These are phyloP conservation scores for Agriopis leucophaearia DNA, from an alignment of 2,888 invertebrate genomes.

Conservation along the genomic window DNA sequence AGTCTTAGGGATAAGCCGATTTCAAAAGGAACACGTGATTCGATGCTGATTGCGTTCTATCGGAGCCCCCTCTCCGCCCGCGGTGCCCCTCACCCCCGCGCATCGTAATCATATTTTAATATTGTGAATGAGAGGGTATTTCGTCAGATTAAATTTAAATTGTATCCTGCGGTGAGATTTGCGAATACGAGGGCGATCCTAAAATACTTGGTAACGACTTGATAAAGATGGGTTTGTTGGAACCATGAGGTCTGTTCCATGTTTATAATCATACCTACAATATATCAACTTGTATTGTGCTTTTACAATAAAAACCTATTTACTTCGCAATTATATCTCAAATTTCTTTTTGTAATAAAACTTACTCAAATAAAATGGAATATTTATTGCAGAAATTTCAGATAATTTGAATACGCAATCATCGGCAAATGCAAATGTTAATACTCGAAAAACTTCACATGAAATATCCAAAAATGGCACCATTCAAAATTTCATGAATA, in stretches of 20 bases:
- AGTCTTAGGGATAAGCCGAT: constrained; percentile 78
- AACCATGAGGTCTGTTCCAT: not conserved
- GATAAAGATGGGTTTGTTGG: constrained; percentile 10
- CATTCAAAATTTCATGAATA: constrained; percentile 34
- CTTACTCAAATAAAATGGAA: constrained; percentile 13
- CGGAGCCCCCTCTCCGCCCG: constrained; percentile 48
- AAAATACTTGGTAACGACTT: constrained; percentile 15
- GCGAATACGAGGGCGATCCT: constrained; percentile 6
- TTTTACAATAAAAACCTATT: not conserved
- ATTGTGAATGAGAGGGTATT: constrained; percentile 76
- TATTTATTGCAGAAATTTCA: constrained; percentile 9
- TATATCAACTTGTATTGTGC: no score
- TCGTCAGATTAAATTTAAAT: constrained; percentile 77
- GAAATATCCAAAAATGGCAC: constrained; percentile 27
- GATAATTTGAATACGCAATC: constrained; percentile 8
- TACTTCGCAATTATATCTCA: not conserved
- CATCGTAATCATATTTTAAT: constrained; percentile 81
- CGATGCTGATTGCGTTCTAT: constrained; percentile 78
- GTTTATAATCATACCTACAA: no score
- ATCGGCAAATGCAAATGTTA: constrained; percentile 13
- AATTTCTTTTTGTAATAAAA: constrained; percentile 2
- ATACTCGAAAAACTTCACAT: constrained; percentile 16
- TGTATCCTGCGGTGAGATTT: constrained; percentile 49
- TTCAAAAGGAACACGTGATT: constrained; percentile 84
- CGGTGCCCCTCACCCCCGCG: constrained; percentile 45